Conservation (phyloP, 2,888 invertebrate species). For the Orthonevra nobilis region DNA sequence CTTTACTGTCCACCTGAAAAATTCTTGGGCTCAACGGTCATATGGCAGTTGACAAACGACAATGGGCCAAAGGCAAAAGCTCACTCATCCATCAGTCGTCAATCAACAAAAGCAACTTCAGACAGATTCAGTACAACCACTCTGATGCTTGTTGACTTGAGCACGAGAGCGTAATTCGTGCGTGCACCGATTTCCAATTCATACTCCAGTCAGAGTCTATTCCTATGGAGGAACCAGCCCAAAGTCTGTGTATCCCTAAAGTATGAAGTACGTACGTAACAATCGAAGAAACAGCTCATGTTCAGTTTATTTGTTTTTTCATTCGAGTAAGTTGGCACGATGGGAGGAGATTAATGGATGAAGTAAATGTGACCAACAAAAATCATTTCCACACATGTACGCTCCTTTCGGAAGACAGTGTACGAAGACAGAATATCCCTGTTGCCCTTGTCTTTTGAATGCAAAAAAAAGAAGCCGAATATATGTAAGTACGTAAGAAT, state of each 20-base stretch:
- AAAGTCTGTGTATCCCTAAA: background rate
- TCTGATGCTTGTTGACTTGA: conserved; percentile 9
- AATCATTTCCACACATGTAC: conserved; percentile 21
- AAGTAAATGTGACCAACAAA: conserved; percentile 34
- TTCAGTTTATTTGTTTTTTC: background rate
- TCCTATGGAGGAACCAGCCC: too few species aligned
- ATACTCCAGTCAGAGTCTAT: too few species aligned
- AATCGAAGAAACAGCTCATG: conserved; percentile 10
- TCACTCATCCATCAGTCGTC: background rate
- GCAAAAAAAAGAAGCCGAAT: conserved; percentile 4
- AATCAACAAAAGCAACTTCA: background rate
- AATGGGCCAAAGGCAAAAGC: too few species aligned
- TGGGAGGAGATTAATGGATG: conserved; percentile 34
- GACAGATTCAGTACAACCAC: too few species aligned
- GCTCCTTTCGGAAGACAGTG: background rate
- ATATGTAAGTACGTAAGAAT: background rate
- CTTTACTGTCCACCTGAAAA: too few species aligned
- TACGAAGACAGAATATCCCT: conserved; percentile 11
- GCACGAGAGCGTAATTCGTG: conserved; percentile 11
- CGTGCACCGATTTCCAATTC: conserved; percentile 9
- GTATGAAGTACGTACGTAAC: too few species aligned
- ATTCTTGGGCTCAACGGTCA: too few species aligned
- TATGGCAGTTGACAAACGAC: too few species aligned
- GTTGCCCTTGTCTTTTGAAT: conserved; percentile 19
- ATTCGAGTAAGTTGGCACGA: background rate